phyloP scores from a whole-genome alignment of 2,797 vertebrate genomes.

The Rhabdomys pumilio region DNA sequence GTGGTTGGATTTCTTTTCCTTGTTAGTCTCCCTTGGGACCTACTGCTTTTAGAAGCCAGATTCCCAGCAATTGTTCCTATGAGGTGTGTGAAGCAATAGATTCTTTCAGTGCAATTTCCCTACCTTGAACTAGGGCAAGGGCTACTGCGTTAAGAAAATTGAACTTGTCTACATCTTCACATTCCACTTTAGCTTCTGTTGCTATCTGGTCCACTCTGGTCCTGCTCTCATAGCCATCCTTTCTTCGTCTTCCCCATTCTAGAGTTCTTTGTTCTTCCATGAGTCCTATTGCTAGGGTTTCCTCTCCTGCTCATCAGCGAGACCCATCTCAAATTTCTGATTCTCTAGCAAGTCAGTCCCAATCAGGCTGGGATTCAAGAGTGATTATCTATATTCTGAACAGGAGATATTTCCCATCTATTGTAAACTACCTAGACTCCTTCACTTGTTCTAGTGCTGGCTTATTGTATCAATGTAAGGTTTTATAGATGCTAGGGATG shows the following conservation, averaged over 20 bases:
- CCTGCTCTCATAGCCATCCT: too few relatives aligned
- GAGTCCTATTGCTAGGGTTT: too few relatives aligned
- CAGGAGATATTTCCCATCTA: accelerated
- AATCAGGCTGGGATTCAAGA: not conserved
- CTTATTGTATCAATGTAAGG: too few relatives aligned
- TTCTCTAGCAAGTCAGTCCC: not conserved
- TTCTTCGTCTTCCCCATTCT: not conserved
- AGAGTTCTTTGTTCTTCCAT: accelerated
- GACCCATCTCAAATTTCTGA: not conserved
- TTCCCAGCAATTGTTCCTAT: not conserved
- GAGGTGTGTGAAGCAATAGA: not conserved
- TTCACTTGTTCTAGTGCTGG: too few relatives aligned
- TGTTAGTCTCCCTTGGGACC: not conserved
- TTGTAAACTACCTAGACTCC: not conserved
- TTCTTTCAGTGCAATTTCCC: too few relatives aligned
- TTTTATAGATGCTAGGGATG: too few relatives aligned
- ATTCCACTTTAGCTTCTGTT: not conserved
- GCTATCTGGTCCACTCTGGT: not conserved
- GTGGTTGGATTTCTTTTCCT: not conserved
- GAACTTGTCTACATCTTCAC: not conserved
- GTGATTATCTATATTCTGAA: not conserved
- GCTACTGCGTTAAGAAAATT: not conserved
- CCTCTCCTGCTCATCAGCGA: not conserved
- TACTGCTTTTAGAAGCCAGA: not conserved
- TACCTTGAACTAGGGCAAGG: not conserved